Percentiles rank a stretch among this genome's conserved stretches.
Evolutionary conservation across 2,888 invertebrate genomes (phyloP).

Genomic region (Junonia oenone): DNA sequence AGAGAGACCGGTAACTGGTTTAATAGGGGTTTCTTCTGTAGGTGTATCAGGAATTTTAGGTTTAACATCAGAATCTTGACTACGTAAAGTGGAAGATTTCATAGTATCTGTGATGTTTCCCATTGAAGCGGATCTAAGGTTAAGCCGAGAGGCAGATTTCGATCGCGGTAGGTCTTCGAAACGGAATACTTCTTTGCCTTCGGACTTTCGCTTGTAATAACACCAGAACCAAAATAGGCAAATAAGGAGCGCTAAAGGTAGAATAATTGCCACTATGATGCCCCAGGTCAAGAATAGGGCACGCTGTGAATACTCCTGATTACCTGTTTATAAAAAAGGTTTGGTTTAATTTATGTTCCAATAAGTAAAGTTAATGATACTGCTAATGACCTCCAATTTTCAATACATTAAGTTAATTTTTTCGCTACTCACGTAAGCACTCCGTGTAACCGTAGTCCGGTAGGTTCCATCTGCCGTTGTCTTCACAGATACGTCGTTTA

Average conservation of each 20-base stretch:
- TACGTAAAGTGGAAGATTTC: conserved; percentile 63
- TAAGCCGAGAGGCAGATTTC: conserved; percentile 79
- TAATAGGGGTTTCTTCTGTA: conserved; percentile 55
- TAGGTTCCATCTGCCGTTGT: conserved; percentile 90
- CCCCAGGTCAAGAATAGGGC: conserved; percentile 86
- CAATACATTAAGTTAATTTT: background rate
- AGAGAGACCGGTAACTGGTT: conserved; percentile 37
- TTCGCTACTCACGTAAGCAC: conserved; percentile 89
- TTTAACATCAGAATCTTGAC: conserved; percentile 57
- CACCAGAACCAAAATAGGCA: conserved; percentile 83
- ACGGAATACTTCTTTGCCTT: conserved; percentile 79
- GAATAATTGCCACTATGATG: conserved; percentile 85
- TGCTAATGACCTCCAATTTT: background rate
- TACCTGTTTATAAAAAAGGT: conserved; percentile 62
- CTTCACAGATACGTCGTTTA: conserved; percentile 87
- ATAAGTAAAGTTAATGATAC: background rate
- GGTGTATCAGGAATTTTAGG: conserved; percentile 57
- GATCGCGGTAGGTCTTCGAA: conserved; percentile 78
- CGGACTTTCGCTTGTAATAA: conserved; percentile 77
- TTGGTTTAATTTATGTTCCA: background rate
- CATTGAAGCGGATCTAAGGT: conserved; percentile 74
- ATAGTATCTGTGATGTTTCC: conserved; percentile 74
- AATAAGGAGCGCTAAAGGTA: conserved; percentile 82
- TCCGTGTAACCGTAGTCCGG: conserved; percentile 92
- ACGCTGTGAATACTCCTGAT: conserved; percentile 84